Percentiles rank a stretch among this genome's conserved stretches.
Conservation (phyloP, 2,888 invertebrate genomes). For the Patella depressa region DNA sequence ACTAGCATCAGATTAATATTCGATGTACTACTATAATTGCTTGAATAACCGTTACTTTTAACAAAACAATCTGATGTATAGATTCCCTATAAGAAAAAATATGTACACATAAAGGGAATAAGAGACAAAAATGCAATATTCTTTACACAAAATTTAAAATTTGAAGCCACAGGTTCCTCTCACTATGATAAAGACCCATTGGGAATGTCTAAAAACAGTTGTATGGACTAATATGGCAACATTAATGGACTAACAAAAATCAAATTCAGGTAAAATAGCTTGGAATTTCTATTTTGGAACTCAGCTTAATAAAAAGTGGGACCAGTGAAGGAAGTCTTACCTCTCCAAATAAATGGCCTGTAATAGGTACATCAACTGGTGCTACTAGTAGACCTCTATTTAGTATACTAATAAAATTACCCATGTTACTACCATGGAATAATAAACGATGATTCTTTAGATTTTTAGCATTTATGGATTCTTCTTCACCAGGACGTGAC, state of each 20-base stretch:
- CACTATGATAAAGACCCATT: neutral
- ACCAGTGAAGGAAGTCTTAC: constrained; percentile 43
- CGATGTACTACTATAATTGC: constrained; percentile 58
- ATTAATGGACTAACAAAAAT: too few species aligned
- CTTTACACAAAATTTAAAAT: neutral
- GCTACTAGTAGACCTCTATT: constrained; percentile 72
- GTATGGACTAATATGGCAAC: neutral
- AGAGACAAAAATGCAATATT: neutral
- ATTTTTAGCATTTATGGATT: constrained; percentile 46
- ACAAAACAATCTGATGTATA: constrained; percentile 74
- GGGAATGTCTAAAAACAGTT: neutral
- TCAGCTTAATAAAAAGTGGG: neutral
- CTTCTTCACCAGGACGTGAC: constrained; percentile 59
- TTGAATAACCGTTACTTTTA: constrained; percentile 72
- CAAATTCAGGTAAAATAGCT: too few species aligned
- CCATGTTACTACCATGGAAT: constrained; percentile 74
- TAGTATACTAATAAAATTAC: constrained; percentile 74
- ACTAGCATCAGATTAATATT: constrained; percentile 71
- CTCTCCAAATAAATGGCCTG: constrained; percentile 72
- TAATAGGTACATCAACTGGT: constrained; percentile 70
- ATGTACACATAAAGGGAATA: neutral
- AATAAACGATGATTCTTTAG: constrained; percentile 67
- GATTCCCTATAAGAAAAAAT: constrained; percentile 70
- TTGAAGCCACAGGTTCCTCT: too few species aligned
- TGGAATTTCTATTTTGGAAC: neutral